phyloP scores from a whole-genome alignment of 2,113 vertebrate genomes.

The Python bivittatus region DNA sequence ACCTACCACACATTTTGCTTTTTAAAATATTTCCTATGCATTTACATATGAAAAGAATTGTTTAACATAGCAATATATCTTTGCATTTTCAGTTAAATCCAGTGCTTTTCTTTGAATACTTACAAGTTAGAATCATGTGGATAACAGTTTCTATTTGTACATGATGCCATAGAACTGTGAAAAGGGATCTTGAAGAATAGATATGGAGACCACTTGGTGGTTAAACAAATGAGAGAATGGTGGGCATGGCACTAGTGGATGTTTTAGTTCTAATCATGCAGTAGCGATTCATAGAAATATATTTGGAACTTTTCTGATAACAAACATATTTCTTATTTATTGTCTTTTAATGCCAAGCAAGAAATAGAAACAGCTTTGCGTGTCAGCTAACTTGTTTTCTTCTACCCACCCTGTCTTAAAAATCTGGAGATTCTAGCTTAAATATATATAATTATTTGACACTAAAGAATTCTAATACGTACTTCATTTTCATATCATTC shows the following conservation, averaged over 20 bases:
- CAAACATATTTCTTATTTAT: background rate
- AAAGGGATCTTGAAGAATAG: background rate
- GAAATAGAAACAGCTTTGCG: background rate
- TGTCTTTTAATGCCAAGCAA: background rate
- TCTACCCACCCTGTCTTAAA: background rate
- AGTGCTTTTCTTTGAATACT: background rate
- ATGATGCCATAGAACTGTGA: background rate
- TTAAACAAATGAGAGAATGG: background rate
- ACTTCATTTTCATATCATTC: background rate
- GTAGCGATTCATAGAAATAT: background rate
- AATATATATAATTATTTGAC: background rate
- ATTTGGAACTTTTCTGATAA: background rate
- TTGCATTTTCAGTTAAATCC: background rate
- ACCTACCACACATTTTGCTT: background rate
- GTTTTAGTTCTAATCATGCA: background rate
- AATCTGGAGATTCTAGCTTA: slow-evolving; percentile 1
- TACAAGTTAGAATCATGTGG: background rate
- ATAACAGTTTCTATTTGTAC: background rate
- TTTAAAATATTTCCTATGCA: background rate
- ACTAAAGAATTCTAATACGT: background rate
- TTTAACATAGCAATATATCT: background rate
- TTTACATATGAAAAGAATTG: background rate
- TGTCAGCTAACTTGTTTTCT: background rate
- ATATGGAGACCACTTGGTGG: background rate
- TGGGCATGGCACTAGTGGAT: background rate